Base-by-base conservation (phyloP, 2,797 vertebrate genomes). In the Hephaestus fuliginosus region DNA sequence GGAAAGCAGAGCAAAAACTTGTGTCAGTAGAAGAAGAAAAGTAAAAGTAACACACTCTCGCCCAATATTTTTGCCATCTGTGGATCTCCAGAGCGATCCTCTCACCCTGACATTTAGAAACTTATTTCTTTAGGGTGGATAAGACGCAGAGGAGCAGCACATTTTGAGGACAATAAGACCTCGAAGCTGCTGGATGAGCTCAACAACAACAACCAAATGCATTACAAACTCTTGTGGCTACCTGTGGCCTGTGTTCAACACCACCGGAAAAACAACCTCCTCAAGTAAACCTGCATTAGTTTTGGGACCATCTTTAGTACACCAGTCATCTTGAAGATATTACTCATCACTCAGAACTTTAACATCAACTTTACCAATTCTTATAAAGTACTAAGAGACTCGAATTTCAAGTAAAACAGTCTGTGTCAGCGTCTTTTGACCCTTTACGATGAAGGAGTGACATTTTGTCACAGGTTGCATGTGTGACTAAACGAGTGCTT, bases 1-100 rank as follows among this genome's bases (percentile, higher is more conserved):
- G 36, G 80, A 74, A 86, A 60, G 74, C 62, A 28, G 41, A 82
- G 69, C 33, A 48, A 72, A 33, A 90, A 90, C 78, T 86, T 83
- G 70, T 72, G 63, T 81, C 17, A 1, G 11, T 18, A 17, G 65
- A 56, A 71, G 61, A n/a, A 62, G 28, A 62, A 68, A 82, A 69
- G 73, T 22, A 70, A 78, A 84, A 25, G 52, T 28, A 36, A 60
- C 51, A 71, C 28, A 30, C 28, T 36, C 48, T 4, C 13, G 17
- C 49, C 8, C 57, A 49, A 76, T 33, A 33, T 33, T 66, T 4
- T 14, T 22, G 12, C 52, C 11, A 18, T 71, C 57, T 58, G 70
- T 52, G 64, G 36, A 78, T 75, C 60, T 55, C 62, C 41, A 13
- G 18, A 36, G 64, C 2, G 28, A 56, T 66, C n/a, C 28, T 55